These are phyloP conservation scores for Operophtera brumata DNA, from an alignment of 2,888 invertebrate genomes.

Conservation along the genomic window DNA sequence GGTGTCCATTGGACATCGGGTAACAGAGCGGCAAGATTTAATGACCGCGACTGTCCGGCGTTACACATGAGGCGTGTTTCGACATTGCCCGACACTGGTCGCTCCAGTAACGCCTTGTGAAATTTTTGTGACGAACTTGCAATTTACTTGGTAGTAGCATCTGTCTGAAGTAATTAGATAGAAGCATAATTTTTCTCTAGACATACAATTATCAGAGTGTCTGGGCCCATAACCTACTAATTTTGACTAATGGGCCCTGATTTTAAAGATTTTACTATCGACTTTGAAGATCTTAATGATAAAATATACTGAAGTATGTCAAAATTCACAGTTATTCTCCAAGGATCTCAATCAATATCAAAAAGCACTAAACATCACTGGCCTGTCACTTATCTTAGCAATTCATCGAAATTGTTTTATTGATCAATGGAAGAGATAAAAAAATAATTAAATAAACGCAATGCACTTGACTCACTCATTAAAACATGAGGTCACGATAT, in stretches of 20 bases:
- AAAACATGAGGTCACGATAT: conserved; percentile 27
- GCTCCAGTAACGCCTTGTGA: conserved; percentile 28
- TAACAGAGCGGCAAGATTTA: conserved; percentile 79
- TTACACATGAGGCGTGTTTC: conserved; percentile 62
- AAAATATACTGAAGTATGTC: background rate
- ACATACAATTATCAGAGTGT: too few species aligned
- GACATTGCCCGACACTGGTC: conserved; percentile 45
- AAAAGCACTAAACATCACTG: conserved; percentile 18
- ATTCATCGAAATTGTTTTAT: conserved; percentile 26
- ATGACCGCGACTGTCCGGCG: conserved; percentile 69
- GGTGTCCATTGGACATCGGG: conserved; percentile 57
- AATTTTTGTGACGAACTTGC: conserved; percentile 16
- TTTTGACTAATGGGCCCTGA: too few species aligned
- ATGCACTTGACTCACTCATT: conserved; percentile 19
- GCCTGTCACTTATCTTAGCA: conserved; percentile 22
- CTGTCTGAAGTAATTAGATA: background rate
- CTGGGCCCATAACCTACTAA: too few species aligned
- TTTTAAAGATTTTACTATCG: background rate
- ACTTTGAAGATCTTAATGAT: background rate
- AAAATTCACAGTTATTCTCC: background rate
- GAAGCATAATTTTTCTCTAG: too few species aligned
- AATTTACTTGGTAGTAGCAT: background rate
- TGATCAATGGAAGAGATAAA: conserved; percentile 18
- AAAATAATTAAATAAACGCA: conserved; percentile 21
- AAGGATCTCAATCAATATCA: conserved; percentile 1